Evolutionary conservation across 2,888 invertebrate species (phyloP), one percentile per base, ranked within the genome.

Genomic region (Ichneumoninae sp.): DNA sequence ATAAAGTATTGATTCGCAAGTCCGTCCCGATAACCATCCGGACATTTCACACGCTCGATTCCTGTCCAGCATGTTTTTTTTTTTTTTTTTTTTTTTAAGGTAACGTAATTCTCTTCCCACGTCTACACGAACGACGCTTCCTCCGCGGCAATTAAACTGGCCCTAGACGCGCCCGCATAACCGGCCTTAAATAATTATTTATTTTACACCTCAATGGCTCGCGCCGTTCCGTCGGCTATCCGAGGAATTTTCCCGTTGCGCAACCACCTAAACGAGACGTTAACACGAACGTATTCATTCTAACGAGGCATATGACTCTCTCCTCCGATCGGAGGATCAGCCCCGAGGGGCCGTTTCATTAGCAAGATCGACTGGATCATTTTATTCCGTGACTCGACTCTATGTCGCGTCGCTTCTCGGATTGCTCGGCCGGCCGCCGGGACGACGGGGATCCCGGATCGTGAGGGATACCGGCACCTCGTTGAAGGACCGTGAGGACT

Each of bases 291-390:
- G 80, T 79, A 87, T 87, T 85, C 85, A 71, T 85, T 86, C 83
- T 85, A 85, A 86, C 86, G 86, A 86, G 80, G 65, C 57, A 40
- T 66, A 54, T 50, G 63, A 57, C 26, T 65, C 71, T 40, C 30
- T 54, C 65, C n/a, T 44, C 36, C 22, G 30, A 13, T 68, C 68
- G 54, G 52, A 44, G 68, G 78, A 73, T 78, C 63, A 54, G 63
- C 57, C 54, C 63, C 44, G 47, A 85, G 60, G 77, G 71, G 8
- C 26, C 22, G 63, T 69, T 85, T 85, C 85, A 85, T 83, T 85
- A 81, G 82, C 84, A 66, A 84, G 82, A 85, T 86, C 87, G 86
- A 85, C 65, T 71, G 75, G 83, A 85, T 87, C 86, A 84, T 87
- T 86, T 85, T 85, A 81, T 85, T 66, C 79, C 85, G 83, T 85